These are phyloP conservation scores for Liparis tanakae DNA, from an alignment of 2,797 vertebrate species.

Conservation along the genomic window DNA sequence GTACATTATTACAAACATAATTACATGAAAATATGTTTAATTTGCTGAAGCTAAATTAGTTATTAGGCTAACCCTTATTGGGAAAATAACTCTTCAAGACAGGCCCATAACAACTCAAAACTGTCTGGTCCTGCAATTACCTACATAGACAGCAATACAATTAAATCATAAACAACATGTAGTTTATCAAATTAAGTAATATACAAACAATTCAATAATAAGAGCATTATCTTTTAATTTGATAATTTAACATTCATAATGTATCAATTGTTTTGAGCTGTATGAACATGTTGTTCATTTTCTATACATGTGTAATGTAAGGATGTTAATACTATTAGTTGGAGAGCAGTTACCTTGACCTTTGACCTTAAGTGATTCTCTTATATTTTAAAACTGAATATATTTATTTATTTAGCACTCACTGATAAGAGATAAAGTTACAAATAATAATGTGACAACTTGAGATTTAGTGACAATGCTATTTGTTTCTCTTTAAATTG, in stretches of 20 bases:
- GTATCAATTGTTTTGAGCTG: neutral
- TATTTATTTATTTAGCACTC: conserved; percentile 24
- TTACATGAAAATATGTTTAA: neutral
- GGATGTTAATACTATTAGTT: neutral
- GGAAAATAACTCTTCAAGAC: neutral
- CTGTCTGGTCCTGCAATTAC: neutral
- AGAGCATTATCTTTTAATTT: neutral
- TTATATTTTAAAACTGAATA: too few species aligned
- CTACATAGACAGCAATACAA: neutral
- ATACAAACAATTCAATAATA: neutral
- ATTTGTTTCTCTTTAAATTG: conserved; percentile 6
- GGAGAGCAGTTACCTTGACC: neutral
- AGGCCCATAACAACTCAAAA: neutral
- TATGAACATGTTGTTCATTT: neutral
- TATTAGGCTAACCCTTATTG: neutral
- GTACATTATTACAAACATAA: neutral
- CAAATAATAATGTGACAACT: neutral
- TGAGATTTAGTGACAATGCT: neutral
- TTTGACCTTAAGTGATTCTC: neutral
- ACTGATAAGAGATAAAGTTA: conserved; percentile 1
- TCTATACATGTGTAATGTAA: neutral
- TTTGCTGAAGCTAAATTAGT: neutral
- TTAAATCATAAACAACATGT: neutral
- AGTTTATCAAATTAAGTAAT: neutral
- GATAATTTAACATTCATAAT: neutral